Percentiles rank a stretch among this genome's conserved stretches.
phyloP scores from a whole-genome alignment of 1,140 invertebrate genomes.

The Ephestia elutella region DNA sequence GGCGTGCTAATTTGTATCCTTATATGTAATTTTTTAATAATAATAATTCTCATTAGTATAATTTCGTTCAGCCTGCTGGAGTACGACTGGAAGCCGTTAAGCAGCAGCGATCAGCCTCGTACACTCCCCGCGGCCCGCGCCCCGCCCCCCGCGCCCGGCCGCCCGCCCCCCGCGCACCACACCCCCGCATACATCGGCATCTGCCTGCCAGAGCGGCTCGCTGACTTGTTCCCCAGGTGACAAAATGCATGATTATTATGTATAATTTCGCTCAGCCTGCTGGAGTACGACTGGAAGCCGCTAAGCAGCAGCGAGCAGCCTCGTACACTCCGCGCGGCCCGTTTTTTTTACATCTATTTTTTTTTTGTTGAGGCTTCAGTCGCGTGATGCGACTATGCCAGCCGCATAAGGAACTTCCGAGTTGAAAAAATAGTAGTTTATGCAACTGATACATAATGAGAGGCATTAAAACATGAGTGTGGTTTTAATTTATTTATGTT shows the following conservation, averaged over 20 bases:
- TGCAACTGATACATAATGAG: too few relatives aligned
- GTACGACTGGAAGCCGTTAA: constrained; percentile 66
- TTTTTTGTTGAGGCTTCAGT: too few relatives aligned
- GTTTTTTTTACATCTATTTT: neutral
- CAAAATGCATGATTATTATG: too few relatives aligned
- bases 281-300: constrained; percentile 71
- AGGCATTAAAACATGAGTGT: too few relatives aligned
- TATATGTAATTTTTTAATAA: too few relatives aligned
- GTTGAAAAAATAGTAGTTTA: too few relatives aligned
- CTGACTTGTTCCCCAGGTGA: constrained; percentile 79
- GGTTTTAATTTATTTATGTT: too few relatives aligned
- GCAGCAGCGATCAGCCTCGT: constrained; percentile 16
- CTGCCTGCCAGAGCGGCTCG: constrained; percentile 81
- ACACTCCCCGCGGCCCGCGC: constrained; percentile 11
- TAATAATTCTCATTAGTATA: too few relatives aligned
- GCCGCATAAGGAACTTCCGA: too few relatives aligned
- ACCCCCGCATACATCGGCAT: constrained; percentile 82
- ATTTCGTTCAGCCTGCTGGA: constrained; percentile 47
- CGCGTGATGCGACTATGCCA: too few relatives aligned
- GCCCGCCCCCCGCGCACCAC: constrained; percentile 14
- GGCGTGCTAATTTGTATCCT: too few relatives aligned
- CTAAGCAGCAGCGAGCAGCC: constrained; percentile 20
- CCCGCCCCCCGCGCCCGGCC: constrained; percentile 16
- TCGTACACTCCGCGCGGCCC: constrained; percentile 7
- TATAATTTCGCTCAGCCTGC: constrained; percentile 32